A percentile compares a stretch with the other conserved stretches of the same genome.
These are phyloP conservation scores for Hippocampus abdominalis DNA, from an alignment of 2,113 vertebrate species.

Conservation along the genomic window DNA sequence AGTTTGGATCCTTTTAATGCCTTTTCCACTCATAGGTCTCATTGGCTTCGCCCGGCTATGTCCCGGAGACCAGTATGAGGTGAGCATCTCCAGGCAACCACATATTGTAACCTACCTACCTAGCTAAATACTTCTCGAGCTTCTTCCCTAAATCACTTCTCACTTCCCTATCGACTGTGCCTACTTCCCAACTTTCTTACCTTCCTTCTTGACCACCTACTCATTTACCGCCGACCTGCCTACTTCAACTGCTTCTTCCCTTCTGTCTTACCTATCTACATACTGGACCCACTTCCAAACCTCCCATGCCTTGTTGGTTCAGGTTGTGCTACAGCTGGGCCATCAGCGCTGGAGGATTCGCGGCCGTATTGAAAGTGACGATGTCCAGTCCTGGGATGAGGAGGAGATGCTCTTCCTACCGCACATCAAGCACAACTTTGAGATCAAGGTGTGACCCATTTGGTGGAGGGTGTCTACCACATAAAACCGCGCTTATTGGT, in stretches of 20 bases:
- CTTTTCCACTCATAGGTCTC: constrained; percentile 76
- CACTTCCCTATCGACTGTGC: too few relatives aligned
- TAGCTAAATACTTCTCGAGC: background rate
- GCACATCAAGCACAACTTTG: constrained; percentile 84
- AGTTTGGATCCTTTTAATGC: background rate
- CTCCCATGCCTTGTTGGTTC: constrained; percentile 1
- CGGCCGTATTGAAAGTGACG: constrained; percentile 86
- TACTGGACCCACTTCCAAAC: too few relatives aligned
- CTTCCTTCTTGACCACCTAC: background rate
- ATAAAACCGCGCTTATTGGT: too few relatives aligned
- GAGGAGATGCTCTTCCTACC: constrained; percentile 89
- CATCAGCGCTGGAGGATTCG: constrained; percentile 89
- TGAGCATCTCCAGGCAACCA: constrained; percentile 28
- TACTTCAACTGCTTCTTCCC: too few relatives aligned
- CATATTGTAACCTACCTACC: background rate
- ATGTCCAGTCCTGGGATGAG: constrained; percentile 90
- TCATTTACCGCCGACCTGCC: background rate
- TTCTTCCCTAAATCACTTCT: background rate
- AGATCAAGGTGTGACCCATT: constrained; percentile 83
- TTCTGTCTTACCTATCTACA: too few relatives aligned
- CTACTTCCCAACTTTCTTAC: background rate
- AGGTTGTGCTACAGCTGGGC: constrained; percentile 87
- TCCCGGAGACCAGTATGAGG: constrained; percentile 97
- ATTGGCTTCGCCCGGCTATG: constrained; percentile 95
- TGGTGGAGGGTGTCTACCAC: background rate